Evolutionary conservation across 2,888 invertebrate genomes (phyloP), one percentile per base, ranked within the genome.

Genomic region (Suillia variegata): DNA sequence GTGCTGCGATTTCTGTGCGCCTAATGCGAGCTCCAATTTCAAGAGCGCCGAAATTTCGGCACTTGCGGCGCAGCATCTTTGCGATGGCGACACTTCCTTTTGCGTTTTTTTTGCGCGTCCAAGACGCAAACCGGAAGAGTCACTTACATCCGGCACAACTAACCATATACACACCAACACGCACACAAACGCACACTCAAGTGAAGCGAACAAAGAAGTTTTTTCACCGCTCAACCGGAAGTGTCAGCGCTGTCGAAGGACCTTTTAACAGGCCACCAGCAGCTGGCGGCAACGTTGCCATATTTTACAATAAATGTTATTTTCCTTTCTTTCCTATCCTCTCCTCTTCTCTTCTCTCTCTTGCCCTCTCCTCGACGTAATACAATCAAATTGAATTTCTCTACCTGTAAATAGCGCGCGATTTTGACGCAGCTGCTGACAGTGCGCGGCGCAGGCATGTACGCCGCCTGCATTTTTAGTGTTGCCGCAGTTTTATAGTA

Each of bases 171-270:
- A n/a, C 8, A 24, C 17, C 20, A 47, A 18, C 12, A 12, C 12
- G 17, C 51, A 31, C 2, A 26, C 22, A 18, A 20, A 12, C 12
- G 17, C 51, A 31, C 2, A 26, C 22, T 47, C 52, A 42, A 42
- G 18, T n/a, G n/a, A n/a, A n/a, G n/a, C n/a, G n/a, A n/a, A n/a
- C n/a, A n/a, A n/a, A n/a, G n/a, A n/a, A n/a, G 42, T 42, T 42
- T 42, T 42, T 42, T 17, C 4, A 42, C 6, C 56, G 53, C 49
- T 22, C 31, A 67, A 67, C 67, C 67, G 69, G 68, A 69, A 69
- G 68, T 68, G 67, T 64, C 66, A 65, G 62, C 64, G 64, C 62
- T 63, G 54, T 59, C 62, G 69, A 69, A 69, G 69, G 68, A 66
- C 66, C 62, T 62, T 65, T 42, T 62, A 66, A 62, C 65, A 67